phyloP scores from a whole-genome alignment of 2,797 vertebrate genomes.

The Lutjanus argentimaculatus region DNA sequence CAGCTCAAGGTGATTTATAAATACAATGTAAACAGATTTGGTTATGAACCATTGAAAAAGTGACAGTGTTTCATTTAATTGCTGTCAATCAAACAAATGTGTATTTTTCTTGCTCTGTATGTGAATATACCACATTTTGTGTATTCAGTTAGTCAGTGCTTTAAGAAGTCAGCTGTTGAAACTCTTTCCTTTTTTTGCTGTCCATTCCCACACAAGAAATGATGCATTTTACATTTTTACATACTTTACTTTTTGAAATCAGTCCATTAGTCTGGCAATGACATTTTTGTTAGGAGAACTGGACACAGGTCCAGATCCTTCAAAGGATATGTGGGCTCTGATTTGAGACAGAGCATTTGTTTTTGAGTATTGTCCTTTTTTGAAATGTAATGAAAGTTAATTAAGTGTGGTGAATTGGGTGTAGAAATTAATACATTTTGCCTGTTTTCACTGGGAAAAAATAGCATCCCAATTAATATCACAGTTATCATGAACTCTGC shows the following conservation, averaged over 20 bases:
- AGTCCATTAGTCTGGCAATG: too few relatives aligned
- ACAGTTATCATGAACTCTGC: too few relatives aligned
- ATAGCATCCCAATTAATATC: too few relatives aligned
- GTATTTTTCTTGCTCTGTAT: not conserved
- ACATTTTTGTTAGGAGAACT: too few relatives aligned
- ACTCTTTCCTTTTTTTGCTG: not conserved
- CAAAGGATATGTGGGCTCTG: too few relatives aligned
- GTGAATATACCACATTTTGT: not conserved
- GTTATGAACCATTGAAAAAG: not conserved
- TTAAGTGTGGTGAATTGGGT: too few relatives aligned
- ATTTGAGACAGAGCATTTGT: too few relatives aligned
- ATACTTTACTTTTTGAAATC: constrained; percentile 1
- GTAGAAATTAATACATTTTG: too few relatives aligned
- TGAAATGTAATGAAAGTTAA: too few relatives aligned
- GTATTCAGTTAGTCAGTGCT: not conserved
- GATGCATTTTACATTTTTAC: not conserved
- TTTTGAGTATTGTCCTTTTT: too few relatives aligned
- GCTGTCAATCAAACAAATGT: not conserved
- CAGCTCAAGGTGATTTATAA: not conserved
- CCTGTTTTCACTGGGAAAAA: too few relatives aligned
- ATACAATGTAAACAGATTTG: not conserved
- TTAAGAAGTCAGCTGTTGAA: not conserved
- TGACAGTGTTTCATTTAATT: not conserved
- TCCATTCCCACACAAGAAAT: not conserved
- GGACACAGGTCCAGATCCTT: too few relatives aligned